A percentile compares a stretch with the other conserved stretches of the same genome.
Evolutionary conservation across 2,113 vertebrate genomes (phyloP).

Genomic region (Eulacestoma nigropectus): DNA sequence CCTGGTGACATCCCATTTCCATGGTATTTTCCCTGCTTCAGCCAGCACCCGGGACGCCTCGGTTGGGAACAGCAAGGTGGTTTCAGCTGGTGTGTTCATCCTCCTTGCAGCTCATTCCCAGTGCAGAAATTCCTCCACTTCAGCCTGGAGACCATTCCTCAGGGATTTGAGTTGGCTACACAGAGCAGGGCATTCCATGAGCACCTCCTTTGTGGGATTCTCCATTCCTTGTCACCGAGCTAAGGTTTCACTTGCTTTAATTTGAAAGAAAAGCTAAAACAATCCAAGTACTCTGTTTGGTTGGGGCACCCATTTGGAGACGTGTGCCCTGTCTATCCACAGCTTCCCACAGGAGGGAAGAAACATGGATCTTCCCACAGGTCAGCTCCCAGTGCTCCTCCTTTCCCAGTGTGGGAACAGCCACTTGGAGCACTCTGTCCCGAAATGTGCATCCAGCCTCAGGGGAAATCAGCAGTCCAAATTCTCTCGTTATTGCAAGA

Average conservation of each 20-base stretch:
- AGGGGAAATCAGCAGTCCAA: not conserved
- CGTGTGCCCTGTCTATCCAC: not conserved
- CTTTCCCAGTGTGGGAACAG: not conserved
- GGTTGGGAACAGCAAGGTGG: not conserved
- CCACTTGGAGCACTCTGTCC: not conserved
- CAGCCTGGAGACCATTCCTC: not conserved
- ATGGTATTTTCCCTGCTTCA: not conserved
- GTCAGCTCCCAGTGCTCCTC: not conserved
- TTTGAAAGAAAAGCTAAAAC: not conserved
- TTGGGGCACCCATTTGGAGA: not conserved
- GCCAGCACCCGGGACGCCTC: accelerated
- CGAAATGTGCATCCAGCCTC: accelerated
- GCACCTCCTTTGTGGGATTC: not conserved
- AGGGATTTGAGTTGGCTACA: not conserved
- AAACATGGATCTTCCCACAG: accelerated
- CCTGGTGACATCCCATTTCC: not conserved
- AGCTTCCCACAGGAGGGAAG: not conserved
- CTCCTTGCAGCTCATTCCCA: not conserved
- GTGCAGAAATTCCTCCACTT: not conserved
- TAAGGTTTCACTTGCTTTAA: not conserved
- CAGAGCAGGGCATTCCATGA: not conserved
- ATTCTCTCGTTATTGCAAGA: not conserved
- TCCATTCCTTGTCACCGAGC: not conserved
- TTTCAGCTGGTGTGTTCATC: not conserved
- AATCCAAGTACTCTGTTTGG: not conserved